These are phyloP conservation scores for Battus philenor DNA, from an alignment of 1,140 invertebrate species.

Conservation along the genomic window DNA sequence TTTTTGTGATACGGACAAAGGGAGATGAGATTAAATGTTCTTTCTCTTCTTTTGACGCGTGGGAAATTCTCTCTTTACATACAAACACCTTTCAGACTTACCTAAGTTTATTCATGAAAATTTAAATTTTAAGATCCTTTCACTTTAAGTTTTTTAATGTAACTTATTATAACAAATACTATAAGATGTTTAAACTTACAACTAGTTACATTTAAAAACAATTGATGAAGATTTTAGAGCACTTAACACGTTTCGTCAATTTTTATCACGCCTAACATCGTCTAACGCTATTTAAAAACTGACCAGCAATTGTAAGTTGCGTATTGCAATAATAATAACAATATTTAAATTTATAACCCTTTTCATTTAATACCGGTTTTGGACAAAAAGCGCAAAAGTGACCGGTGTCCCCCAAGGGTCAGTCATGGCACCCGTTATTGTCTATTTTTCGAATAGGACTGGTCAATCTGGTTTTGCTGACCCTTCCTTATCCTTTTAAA, in stretches of 20 bases:
- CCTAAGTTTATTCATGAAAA: not conserved
- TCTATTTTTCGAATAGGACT: slow-evolving; percentile 62
- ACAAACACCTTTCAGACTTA: slow-evolving; percentile 6
- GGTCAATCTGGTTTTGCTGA: slow-evolving; percentile 70
- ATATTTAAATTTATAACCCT: slow-evolving; percentile 46
- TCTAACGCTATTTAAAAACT: slow-evolving; percentile 47
- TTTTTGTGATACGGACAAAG: slow-evolving; percentile 48
- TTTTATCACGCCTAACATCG: slow-evolving; percentile 27
- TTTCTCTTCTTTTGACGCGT: slow-evolving; percentile 22
- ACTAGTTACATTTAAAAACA: no score
- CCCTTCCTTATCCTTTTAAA: slow-evolving; percentile 62
- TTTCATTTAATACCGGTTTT: slow-evolving; percentile 56
- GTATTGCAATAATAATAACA: slow-evolving; percentile 42
- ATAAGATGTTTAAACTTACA: no score
- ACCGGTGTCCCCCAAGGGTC: slow-evolving; percentile 66
- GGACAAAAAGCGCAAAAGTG: slow-evolving; percentile 47
- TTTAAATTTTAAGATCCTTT: not conserved
- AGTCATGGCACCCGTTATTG: slow-evolving; percentile 50
- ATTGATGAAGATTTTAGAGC: no score
- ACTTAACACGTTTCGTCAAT: slow-evolving; percentile 19
- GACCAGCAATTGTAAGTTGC: slow-evolving; percentile 42
- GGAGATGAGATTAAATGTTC: slow-evolving; percentile 29
- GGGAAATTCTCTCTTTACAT: slow-evolving; percentile 23
- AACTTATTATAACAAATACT: no score
- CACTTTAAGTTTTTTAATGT: no score